phyloP scores from a whole-genome alignment of 2,113 vertebrate species.

The Chloroceryle aenea region DNA sequence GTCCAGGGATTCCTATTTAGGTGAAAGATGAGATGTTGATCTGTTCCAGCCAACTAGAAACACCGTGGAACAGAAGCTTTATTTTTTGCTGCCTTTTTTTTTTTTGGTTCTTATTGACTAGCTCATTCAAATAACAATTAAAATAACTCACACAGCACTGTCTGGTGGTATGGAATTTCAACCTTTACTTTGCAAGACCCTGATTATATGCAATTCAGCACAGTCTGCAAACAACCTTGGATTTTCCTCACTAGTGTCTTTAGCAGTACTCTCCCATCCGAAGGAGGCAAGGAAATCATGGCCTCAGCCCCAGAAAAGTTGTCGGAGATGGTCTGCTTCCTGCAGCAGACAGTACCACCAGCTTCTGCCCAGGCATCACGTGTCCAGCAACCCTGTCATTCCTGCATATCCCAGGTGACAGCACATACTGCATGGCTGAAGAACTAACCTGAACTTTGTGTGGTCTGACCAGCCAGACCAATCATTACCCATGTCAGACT shows the following conservation, averaged over 20 bases:
- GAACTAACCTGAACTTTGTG: not conserved
- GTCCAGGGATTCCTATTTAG: slow-evolving; percentile 37
- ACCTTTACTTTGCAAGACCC: not conserved
- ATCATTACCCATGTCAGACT: not conserved
- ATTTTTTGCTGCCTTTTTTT: not conserved
- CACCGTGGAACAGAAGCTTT: slow-evolving; percentile 12
- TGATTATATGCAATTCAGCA: not conserved
- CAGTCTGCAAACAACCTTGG: not conserved
- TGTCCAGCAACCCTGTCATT: not conserved
- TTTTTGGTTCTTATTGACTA: not conserved
- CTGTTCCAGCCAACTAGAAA: slow-evolving; percentile 17
- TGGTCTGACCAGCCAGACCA: not conserved
- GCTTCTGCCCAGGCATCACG: not conserved
- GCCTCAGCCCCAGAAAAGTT: not conserved
- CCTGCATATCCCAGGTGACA: not conserved
- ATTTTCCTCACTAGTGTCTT: not conserved
- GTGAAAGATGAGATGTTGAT: slow-evolving; percentile 46
- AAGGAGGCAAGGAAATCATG: not conserved
- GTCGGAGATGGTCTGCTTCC: not conserved
- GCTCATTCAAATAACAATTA: not conserved
- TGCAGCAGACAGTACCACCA: not conserved
- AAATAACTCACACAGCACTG: not conserved
- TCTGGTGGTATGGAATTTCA: not conserved
- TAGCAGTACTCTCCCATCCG: not conserved
- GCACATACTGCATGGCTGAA: not conserved